phyloP scores from a whole-genome alignment of 2,888 invertebrate species.

The Ectemnius lituratus region DNA sequence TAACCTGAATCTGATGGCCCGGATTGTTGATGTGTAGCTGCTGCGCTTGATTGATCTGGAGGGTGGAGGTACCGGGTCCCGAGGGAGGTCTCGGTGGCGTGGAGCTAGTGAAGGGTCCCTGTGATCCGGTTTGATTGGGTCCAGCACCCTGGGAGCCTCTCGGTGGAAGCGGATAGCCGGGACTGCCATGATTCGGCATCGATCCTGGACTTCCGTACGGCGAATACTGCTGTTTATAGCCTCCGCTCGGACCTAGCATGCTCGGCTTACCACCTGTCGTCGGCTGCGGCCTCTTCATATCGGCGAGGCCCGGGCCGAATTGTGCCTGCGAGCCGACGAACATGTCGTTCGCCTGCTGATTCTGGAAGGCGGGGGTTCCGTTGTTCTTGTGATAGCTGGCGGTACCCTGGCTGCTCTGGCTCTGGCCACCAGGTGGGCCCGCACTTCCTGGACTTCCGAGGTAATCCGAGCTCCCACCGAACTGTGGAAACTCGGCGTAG shows the following conservation, averaged over 20 bases:
- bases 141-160: slow-evolving; percentile 75
- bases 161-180: slow-evolving; percentile 78
- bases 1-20: slow-evolving; percentile 89
- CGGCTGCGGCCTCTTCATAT: slow-evolving; percentile 77
- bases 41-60: slow-evolving; percentile 93
- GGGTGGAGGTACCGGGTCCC: slow-evolving; percentile 80
- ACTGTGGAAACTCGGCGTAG: slow-evolving; percentile 82
- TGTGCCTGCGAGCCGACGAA: slow-evolving; percentile 68
- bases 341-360: slow-evolving; percentile 67
- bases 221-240: slow-evolving; percentile 83
- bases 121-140: slow-evolving; percentile 75
- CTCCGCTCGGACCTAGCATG: slow-evolving; percentile 72
- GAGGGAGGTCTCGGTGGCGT: slow-evolving; percentile 80
- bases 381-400: slow-evolving; percentile 75
- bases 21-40: slow-evolving; percentile 92
- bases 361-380: slow-evolving; percentile 56
- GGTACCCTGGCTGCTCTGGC: slow-evolving; percentile 61
- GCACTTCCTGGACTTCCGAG: slow-evolving; percentile 78
- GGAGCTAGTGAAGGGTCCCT: slow-evolving; percentile 77
- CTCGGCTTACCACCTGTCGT: slow-evolving; percentile 70
- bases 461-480: slow-evolving; percentile 79
- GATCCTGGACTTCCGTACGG: slow-evolving; percentile 84
- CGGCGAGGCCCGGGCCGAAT: slow-evolving; percentile 64
- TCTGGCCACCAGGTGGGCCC: slow-evolving; percentile 65
- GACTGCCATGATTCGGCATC: slow-evolving; percentile 80